Evolutionary conservation across 2,888 invertebrate species (phyloP), one percentile per base, ranked within the genome.

Genomic region (Flexamia atlantica): DNA sequence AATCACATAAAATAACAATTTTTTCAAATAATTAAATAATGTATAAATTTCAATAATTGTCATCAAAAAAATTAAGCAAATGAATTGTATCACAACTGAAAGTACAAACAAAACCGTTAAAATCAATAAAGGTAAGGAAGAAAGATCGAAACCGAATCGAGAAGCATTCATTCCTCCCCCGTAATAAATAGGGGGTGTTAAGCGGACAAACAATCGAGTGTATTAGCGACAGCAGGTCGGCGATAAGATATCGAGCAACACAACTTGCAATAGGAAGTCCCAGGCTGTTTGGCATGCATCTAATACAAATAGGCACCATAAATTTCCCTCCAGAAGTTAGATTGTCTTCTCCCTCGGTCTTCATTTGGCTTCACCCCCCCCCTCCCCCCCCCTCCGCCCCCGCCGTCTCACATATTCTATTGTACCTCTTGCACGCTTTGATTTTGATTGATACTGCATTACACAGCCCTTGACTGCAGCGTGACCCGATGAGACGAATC

Each of bases 271-370:
- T 79, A 28, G 72, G 72, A 72, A 72, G 50, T 30, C 23, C n/a
- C n/a, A 9, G 36, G 57, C 82, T 83, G 72, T 46, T 83, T 74
- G 74, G 40, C 74, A 83, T 83, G 82, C 82, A 83, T 83, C 82
- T 83, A 82, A 82, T 72, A 74, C 82, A 74, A 74, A 83, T 83
- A 83, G 82, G 40, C 74, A 36, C 74, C 60, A 83, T 83, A 83
- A 83, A 83, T 83, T 74, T 28, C 53, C 57, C 57, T 30, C 72
- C 74, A 25, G 74, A 83, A 83, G 82, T 83, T 83, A 83, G 82
- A 83, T 83, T 83, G 82, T 83, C 74, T 83, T 60, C 40, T 25
- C 74, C 74, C 74, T 72, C 82, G 28, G 68, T 79, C 79, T 53
- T 72, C 72, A 72, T 72, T 72, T 40, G 72, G 40, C 40, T 64